phyloP scores from a whole-genome alignment of 2,888 invertebrate species.

The Blomia tropicalis region DNA sequence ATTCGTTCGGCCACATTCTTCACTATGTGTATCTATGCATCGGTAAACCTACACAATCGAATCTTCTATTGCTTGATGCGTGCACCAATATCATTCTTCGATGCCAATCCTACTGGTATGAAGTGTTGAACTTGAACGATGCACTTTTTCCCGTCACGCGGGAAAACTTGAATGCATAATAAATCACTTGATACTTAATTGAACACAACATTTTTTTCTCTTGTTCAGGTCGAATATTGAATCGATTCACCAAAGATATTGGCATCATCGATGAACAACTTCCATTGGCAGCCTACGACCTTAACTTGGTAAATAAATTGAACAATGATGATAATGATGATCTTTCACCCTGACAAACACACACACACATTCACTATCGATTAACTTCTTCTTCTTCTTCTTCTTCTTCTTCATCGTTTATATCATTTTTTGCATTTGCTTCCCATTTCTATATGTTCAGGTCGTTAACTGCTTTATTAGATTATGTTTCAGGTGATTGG shows the following conservation, averaged over 20 bases:
- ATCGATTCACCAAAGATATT: constrained; percentile 29
- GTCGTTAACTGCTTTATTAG: constrained; percentile 3
- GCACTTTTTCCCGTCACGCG: not conserved
- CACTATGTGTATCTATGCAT: constrained; percentile 30
- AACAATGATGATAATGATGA: not conserved
- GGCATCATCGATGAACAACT: constrained; percentile 29
- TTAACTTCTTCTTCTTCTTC: too few species aligned
- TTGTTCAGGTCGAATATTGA: constrained; percentile 28
- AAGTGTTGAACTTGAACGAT: not conserved
- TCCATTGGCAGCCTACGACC: constrained; percentile 27
- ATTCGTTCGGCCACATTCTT: constrained; percentile 28
- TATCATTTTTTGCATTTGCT: too few species aligned
- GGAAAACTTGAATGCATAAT: not conserved
- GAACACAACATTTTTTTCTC: not conserved
- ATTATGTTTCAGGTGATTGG: constrained; percentile 44
- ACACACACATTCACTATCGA: too few species aligned
- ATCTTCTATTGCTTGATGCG: constrained; percentile 35
- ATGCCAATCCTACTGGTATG: constrained; percentile 38
- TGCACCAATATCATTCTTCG: constrained; percentile 39
- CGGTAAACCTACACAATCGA: constrained; percentile 28
- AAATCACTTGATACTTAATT: not conserved
- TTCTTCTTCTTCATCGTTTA: too few species aligned
- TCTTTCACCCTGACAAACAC: too few species aligned
- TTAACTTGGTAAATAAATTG: constrained; percentile 25
- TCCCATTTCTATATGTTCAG: too few species aligned